These are phyloP conservation scores for Oxygymnocypris stewartii DNA, from an alignment of 2,113 vertebrate genomes.

Conservation along the genomic window DNA sequence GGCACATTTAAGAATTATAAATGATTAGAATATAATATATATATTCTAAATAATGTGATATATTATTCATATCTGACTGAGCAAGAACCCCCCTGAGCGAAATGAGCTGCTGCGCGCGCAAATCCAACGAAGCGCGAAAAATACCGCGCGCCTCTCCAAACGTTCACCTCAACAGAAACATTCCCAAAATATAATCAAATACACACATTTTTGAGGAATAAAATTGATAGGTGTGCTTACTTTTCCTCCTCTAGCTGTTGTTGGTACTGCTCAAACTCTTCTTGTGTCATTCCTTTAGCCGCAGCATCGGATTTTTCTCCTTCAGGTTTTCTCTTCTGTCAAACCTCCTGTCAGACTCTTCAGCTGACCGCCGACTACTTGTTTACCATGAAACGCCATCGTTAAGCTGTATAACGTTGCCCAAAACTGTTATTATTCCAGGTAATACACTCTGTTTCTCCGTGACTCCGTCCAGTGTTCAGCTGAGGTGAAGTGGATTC, in stretches of 20 bases:
- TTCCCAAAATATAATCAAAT: not conserved
- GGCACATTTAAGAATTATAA: too few relatives aligned
- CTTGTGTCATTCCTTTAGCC: constrained; percentile 92
- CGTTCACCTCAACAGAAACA: constrained; percentile 21
- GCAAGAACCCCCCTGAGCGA: too few relatives aligned
- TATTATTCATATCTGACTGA: too few relatives aligned
- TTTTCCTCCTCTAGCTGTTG: constrained; percentile 97
- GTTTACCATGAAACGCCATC: constrained; percentile 99
- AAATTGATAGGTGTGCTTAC: constrained; percentile 77
- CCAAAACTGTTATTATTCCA: not conserved
- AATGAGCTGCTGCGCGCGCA: too few relatives aligned
- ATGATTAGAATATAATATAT: too few relatives aligned
- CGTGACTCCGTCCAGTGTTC: constrained; percentile 45
- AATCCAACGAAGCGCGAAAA: too few relatives aligned
- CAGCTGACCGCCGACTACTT: constrained; percentile 94
- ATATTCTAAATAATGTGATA: too few relatives aligned
- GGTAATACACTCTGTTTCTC: constrained; percentile 46
- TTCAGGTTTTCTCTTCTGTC: constrained; percentile 89
- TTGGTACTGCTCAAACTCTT: constrained; percentile 95
- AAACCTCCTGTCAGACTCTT: constrained; percentile 95
- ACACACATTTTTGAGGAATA: not conserved
- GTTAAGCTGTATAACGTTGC: too few relatives aligned
- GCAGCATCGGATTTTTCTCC: constrained; percentile 85
- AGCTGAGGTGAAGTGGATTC: constrained; percentile 35
- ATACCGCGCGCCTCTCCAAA: constrained; percentile 1